Evolutionary conservation across 2,113 vertebrate species (phyloP), one percentile per base, ranked within the genome.

Genomic region (Albula goreensis): DNA sequence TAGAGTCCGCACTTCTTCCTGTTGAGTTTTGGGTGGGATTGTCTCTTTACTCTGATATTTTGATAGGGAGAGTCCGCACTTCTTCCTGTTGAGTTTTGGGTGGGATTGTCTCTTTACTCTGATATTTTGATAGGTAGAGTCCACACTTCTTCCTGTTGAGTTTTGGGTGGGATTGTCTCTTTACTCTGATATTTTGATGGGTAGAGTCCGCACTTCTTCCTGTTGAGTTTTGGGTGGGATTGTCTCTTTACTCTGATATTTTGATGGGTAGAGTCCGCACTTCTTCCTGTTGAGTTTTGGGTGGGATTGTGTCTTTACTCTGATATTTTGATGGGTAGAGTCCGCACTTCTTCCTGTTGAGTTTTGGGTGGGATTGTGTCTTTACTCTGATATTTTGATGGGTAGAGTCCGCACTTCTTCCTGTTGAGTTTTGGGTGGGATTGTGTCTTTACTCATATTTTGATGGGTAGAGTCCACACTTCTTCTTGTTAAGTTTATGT

Each of bases 141-240:
- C 78, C 3, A 78, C 78, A 53, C 83, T 74, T 85, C 25, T 17
- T 60, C 22, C 56, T 80, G 82, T 82, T 52, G 48, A 49, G 11
- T 49, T 85, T 53, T 89, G 83, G 81, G 85, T 85, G 78, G 0
- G 70, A n/a, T n/a, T 25, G 7, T n/a, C n/a, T 9, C 19, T 74
- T 77, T 74, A 80, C 50, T 49, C 12, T n/a, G n/a, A 87, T 63
- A 15, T 80, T 56, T 81, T 8, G 70, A 84, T 50, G 86, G 52
- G 81, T 70, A 17, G 19, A 70, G 17, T 19, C 78, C 3, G 83
- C 78, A 53, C 83, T 74, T 85, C 25, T 17, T 60, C 22, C 56
- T 80, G 82, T 82, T 52, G 48, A 49, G 11, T 49, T 85, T 53
- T 89, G 83, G 81, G 85, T 85, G 78, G 0, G 70, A n/a, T n/a